Evolutionary conservation across 2,888 invertebrate genomes (phyloP).

Genomic region (Brenthis daphne): DNA sequence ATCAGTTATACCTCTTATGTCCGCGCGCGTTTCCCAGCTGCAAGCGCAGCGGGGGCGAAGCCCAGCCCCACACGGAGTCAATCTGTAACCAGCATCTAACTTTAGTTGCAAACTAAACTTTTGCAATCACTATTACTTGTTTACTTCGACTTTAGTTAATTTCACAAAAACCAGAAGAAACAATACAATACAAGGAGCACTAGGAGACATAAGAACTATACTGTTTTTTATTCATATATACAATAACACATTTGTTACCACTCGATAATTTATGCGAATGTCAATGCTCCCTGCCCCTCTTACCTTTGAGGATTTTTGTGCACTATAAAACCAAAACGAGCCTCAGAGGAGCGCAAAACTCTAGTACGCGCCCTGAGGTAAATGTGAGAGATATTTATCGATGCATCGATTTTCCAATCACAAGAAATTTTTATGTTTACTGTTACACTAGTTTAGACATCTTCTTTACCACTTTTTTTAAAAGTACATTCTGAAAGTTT

Average conservation of each 20-base stretch:
- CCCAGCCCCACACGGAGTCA: constrained; percentile 98
- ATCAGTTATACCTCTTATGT: constrained; percentile 69
- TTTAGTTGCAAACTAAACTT: constrained; percentile 44
- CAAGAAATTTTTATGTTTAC: constrained; percentile 73
- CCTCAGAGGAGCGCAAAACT: constrained; percentile 59
- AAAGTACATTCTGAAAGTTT: constrained; percentile 52
- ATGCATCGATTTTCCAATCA: constrained; percentile 69
- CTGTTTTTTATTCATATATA: constrained; percentile 36
- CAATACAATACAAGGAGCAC: constrained; percentile 1
- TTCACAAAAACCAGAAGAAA: constrained; percentile 22
- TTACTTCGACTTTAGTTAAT: constrained; percentile 7
- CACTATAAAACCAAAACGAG: constrained; percentile 56
- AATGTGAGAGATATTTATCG: constrained; percentile 56
- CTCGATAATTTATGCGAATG: constrained; percentile 69
- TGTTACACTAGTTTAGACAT: constrained; percentile 61
- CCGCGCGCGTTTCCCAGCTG: constrained; percentile 86
- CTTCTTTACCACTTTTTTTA: constrained; percentile 60
- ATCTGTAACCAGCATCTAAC: constrained; percentile 84
- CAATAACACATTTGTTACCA: constrained; percentile 42
- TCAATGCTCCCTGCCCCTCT: constrained; percentile 56
- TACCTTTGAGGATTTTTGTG: constrained; percentile 74
- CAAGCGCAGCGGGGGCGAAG: constrained; percentile 93
- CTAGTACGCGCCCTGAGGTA: constrained; percentile 56
- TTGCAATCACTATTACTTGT: constrained; percentile 41
- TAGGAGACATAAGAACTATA: constrained; percentile 37